phyloP scores from a whole-genome alignment of 1,140 invertebrate species.

The Drosophila neocordata region DNA sequence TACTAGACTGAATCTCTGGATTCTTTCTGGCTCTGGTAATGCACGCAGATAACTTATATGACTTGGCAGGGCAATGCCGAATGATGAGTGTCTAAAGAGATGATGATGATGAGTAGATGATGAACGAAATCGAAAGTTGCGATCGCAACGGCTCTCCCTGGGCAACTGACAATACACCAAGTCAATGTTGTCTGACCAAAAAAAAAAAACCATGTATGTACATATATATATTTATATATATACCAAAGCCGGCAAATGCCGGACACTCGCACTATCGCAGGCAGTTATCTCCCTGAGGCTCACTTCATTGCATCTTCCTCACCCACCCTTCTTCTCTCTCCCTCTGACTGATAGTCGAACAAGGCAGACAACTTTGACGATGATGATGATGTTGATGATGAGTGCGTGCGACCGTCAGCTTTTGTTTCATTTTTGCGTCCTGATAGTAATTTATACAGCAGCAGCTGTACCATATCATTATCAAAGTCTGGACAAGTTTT shows the following conservation, averaged over 20 bases:
- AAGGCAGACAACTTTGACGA: slow-evolving; percentile 9
- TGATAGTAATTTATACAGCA: slow-evolving; percentile 77
- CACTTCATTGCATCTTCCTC: slow-evolving; percentile 5
- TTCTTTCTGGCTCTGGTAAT: slow-evolving; percentile 19
- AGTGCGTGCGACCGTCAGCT: slow-evolving; percentile 6
- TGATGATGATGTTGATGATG: background rate
- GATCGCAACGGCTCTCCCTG: slow-evolving; percentile 36
- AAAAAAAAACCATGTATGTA: slow-evolving; percentile 11
- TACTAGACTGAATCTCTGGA: slow-evolving; percentile 41
- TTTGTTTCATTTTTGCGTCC: slow-evolving; percentile 36
- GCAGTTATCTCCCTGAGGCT: slow-evolving; percentile 37
- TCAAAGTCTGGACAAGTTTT: slow-evolving; percentile 52
- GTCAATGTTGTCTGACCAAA: slow-evolving; percentile 54
- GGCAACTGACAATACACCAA: slow-evolving; percentile 48
- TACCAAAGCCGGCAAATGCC: slow-evolving; percentile 44
- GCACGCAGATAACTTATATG: slow-evolving; percentile 53
- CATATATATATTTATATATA: slow-evolving; percentile 8
- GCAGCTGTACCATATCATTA: slow-evolving; percentile 68
- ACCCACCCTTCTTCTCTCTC: background rate
- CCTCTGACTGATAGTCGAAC: slow-evolving; percentile 43
- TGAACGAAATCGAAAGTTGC: slow-evolving; percentile 68
- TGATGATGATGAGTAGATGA: slow-evolving; percentile 31
- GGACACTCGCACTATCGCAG: slow-evolving; percentile 52
- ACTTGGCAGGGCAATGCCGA: slow-evolving; percentile 44
- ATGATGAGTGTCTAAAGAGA: slow-evolving; percentile 22